phyloP scores from a whole-genome alignment of 2,797 vertebrate genomes.

The Enteromius thamalakanensis region DNA sequence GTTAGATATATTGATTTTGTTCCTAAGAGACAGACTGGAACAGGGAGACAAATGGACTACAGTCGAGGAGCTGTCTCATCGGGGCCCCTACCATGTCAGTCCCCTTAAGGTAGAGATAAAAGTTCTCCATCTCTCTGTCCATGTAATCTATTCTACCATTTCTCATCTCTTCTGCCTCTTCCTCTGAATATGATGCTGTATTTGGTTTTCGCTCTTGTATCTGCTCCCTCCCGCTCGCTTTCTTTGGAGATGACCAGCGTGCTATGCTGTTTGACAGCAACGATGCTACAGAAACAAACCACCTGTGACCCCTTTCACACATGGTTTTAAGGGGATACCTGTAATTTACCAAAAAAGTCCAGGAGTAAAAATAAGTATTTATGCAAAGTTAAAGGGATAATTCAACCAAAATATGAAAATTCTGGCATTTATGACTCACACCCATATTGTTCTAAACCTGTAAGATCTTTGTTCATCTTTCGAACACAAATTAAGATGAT shows the following conservation, averaged over 20 bases:
- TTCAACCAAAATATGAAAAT: not conserved
- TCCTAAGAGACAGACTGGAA: slow-evolving; percentile 58
- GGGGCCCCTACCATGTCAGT: slow-evolving; percentile 47
- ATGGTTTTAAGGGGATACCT: not conserved
- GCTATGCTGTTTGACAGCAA: slow-evolving; percentile 13
- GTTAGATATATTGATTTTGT: slow-evolving; percentile 62
- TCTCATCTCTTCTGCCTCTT: slow-evolving; percentile 45
- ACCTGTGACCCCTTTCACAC: not conserved
- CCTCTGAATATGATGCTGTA: slow-evolving; percentile 16
- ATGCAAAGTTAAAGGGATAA: not conserved
- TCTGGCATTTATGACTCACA: not conserved
- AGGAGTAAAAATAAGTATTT: not conserved
- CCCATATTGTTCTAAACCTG: not conserved
- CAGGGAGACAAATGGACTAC: slow-evolving; percentile 63
- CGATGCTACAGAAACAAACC: slow-evolving; percentile 22
- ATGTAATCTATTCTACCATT: slow-evolving; percentile 44
- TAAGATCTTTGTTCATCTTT: not conserved
- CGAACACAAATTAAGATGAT: not conserved
- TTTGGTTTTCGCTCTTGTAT: slow-evolving; percentile 23
- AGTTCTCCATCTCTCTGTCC: slow-evolving; percentile 53
- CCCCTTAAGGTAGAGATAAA: slow-evolving; percentile 47
- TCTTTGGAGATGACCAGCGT: slow-evolving; percentile 21
- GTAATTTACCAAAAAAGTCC: not conserved
- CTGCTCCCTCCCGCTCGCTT: not conserved
- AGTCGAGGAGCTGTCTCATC: slow-evolving; percentile 49